Conservation (phyloP, 2,797 vertebrate species). For the Florisuga fusca region DNA sequence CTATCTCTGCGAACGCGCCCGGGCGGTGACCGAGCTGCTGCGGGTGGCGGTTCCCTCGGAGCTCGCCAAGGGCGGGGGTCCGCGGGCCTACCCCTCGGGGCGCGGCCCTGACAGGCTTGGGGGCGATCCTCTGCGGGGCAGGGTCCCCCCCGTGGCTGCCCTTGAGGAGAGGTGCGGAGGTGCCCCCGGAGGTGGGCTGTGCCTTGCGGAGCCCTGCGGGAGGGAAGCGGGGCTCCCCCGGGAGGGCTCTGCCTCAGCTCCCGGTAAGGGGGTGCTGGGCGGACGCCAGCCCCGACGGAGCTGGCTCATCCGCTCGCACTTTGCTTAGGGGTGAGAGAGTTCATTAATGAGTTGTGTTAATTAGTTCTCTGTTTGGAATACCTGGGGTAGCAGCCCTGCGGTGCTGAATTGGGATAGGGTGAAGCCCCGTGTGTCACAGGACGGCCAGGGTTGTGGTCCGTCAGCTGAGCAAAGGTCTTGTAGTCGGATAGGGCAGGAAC, state of each 20-base stretch:
- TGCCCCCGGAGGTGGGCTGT: background rate
- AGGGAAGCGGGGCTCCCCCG: background rate
- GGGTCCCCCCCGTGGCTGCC: accelerated
- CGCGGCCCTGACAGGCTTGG: background rate
- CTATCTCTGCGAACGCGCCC: background rate
- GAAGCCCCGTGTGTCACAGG: background rate
- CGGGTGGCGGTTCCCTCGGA: background rate
- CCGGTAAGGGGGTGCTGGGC: background rate
- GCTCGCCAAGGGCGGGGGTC: background rate
- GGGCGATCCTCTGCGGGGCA: background rate
- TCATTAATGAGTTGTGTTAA: background rate
- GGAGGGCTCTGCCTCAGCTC: background rate
- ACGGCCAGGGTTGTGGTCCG: background rate
- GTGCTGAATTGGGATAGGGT: background rate
- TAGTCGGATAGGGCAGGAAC: background rate
- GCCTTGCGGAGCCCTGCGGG: background rate
- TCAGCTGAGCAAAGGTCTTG: conserved; percentile 24
- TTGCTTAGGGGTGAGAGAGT: too few relatives aligned
- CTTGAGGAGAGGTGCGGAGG: background rate
- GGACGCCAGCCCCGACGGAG: background rate
- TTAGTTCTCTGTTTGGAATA: accelerated
- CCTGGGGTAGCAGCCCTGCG: background rate
- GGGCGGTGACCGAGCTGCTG: background rate
- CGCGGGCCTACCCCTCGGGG: background rate
- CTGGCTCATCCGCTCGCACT: background rate